A percentile compares a stretch with the other conserved stretches of the same genome.
Conservation (phyloP, 2,888 invertebrate genomes). For the Tyria jacobaeae region DNA sequence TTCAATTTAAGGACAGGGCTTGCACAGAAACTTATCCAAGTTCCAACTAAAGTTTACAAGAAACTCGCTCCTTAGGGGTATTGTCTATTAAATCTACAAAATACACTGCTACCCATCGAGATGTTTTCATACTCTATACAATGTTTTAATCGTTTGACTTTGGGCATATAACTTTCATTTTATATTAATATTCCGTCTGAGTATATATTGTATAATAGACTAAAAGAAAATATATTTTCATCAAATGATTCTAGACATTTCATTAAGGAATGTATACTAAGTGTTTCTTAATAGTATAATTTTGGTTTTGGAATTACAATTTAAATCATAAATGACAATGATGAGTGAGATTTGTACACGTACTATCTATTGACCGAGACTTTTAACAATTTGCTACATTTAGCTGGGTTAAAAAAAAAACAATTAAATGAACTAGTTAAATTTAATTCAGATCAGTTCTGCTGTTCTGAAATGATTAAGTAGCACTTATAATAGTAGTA, state of each 20-base stretch:
- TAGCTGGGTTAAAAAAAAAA: too few relatives aligned
- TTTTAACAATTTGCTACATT: too few relatives aligned
- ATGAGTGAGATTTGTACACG: too few relatives aligned
- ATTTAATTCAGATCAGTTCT: too few relatives aligned
- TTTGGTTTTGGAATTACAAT: not conserved
- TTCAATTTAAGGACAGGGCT: slow-evolving; percentile 81
- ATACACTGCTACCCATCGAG: slow-evolving; percentile 69
- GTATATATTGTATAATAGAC: not conserved
- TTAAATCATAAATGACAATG: not conserved
- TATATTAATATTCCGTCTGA: slow-evolving; percentile 5
- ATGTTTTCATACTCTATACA: slow-evolving; percentile 64
- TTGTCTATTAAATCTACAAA: slow-evolving; percentile 83
- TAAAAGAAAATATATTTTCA: not conserved
- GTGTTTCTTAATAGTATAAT: not conserved
- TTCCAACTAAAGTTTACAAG: slow-evolving; percentile 74
- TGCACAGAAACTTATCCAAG: slow-evolving; percentile 78
- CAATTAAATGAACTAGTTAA: too few relatives aligned
- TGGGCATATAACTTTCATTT: slow-evolving; percentile 33
- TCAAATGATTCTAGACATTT: not conserved
- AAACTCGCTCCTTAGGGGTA: slow-evolving; percentile 77
- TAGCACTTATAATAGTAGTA: too few relatives aligned
- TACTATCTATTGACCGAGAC: too few relatives aligned
- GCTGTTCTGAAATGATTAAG: too few relatives aligned
- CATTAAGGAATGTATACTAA: not conserved
- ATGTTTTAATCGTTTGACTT: slow-evolving; percentile 59